Conservation (phyloP, 37 sponge, comb jelly and placozoan genomes). For the Chondrosia reniformis region DNA sequence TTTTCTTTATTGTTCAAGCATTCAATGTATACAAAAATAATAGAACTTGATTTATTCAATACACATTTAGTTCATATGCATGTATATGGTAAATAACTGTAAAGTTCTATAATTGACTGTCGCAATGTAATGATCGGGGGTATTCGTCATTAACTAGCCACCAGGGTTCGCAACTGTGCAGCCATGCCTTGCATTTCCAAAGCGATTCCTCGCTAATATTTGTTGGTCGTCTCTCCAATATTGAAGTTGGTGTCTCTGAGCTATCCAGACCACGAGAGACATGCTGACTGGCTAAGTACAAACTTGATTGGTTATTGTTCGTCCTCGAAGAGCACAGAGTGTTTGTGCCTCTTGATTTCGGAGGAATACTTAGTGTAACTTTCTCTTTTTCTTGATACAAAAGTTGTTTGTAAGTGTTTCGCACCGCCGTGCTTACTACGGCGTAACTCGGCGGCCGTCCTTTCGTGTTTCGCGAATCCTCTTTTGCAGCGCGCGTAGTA, state of each 20-base stretch:
- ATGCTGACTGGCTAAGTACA: background rate
- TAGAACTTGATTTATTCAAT: too few species aligned
- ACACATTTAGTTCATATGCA: background rate
- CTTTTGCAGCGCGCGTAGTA: background rate
- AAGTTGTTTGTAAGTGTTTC: background rate
- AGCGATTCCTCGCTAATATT: background rate
- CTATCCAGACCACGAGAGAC: background rate
- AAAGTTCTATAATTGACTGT: too few species aligned
- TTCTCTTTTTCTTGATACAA: too few species aligned
- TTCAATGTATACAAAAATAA: background rate
- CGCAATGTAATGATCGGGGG: too few species aligned
- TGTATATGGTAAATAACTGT: too few species aligned
- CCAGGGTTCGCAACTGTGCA: constrained; percentile 1
- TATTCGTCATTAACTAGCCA: constrained; percentile 11
- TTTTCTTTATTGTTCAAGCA: background rate
- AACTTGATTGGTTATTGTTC: background rate
- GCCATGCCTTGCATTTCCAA: background rate
- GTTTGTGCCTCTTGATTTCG: background rate
- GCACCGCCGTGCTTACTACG: too few species aligned
- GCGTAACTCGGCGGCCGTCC: too few species aligned
- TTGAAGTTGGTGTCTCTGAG: background rate
- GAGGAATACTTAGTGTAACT: too few species aligned
- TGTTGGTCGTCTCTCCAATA: background rate
- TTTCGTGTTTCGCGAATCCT: background rate
- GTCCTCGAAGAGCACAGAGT: background rate